phyloP scores from a whole-genome alignment of 2,797 vertebrate genomes.

The Meriones psammophilus region DNA sequence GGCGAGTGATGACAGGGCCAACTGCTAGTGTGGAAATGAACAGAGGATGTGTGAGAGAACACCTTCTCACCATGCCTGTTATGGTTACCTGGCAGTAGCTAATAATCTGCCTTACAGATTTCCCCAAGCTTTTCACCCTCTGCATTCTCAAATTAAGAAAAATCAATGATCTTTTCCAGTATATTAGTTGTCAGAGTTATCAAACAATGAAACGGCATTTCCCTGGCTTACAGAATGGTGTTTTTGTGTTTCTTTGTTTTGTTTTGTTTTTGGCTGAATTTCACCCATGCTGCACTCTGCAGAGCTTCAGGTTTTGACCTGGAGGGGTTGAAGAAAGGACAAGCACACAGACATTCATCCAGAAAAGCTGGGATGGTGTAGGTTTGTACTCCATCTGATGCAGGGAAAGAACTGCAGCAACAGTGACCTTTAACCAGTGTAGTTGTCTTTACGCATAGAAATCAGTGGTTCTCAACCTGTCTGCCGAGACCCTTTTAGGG shows the following conservation, averaged over 20 bases:
- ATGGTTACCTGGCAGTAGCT: not conserved
- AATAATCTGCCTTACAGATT: not conserved
- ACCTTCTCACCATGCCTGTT: conserved; percentile 27
- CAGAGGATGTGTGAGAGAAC: not conserved
- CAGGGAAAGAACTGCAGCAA: too few species aligned
- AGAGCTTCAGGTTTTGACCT: not conserved
- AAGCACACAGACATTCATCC: not conserved
- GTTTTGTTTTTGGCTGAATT: not conserved
- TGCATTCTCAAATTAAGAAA: not conserved
- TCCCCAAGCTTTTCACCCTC: not conserved
- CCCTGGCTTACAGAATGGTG: not conserved
- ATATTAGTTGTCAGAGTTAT: not conserved
- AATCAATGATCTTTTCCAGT: not conserved
- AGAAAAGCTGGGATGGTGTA: not conserved
- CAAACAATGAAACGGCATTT: not conserved
- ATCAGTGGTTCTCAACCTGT: not conserved
- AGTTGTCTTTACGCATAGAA: not conserved
- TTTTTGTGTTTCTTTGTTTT: not conserved
- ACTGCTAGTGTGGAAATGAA: not conserved
- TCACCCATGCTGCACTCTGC: not conserved
- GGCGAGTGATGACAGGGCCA: not conserved
- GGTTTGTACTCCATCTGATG: not conserved
- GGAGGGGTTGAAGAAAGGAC: too few species aligned
- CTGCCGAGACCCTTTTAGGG: not conserved
- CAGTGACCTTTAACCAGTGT: not conserved